phyloP scores from a whole-genome alignment of 2,113 vertebrate genomes.

The Tapirus terrestris region DNA sequence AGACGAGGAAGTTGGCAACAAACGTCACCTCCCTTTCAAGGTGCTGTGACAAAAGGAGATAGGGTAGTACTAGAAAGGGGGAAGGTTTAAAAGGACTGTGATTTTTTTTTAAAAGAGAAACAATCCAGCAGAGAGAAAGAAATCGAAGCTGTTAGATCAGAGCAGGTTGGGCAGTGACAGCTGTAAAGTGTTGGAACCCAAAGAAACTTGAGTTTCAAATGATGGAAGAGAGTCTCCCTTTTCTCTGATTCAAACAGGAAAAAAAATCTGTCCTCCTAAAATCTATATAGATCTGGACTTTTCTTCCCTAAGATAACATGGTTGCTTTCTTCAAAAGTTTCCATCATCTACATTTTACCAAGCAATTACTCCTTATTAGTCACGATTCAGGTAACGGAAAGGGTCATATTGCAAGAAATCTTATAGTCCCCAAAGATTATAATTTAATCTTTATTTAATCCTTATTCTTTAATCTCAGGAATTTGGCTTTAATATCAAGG shows the following conservation, averaged over 20 bases:
- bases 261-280: background rate
- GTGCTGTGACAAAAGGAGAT: background rate
- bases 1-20: background rate
- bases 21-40: background rate
- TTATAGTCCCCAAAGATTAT: background rate
- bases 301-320: background rate
- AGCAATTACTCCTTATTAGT: background rate
- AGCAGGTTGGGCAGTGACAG: background rate
- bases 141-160: background rate
- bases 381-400: background rate
- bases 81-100: background rate
- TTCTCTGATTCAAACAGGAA: background rate
- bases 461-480: constrained; percentile 6
- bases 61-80: background rate
- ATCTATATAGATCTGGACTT: background rate
- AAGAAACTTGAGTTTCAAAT: background rate
- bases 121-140: background rate
- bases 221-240: background rate
- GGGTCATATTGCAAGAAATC: background rate
- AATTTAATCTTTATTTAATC: background rate
- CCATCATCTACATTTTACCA: background rate
- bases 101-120: background rate
- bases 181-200: background rate
- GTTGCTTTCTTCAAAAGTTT: background rate
- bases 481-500: background rate